Evolutionary conservation across 2,113 vertebrate genomes (phyloP).

Genomic region (Leuciscus idus): DNA sequence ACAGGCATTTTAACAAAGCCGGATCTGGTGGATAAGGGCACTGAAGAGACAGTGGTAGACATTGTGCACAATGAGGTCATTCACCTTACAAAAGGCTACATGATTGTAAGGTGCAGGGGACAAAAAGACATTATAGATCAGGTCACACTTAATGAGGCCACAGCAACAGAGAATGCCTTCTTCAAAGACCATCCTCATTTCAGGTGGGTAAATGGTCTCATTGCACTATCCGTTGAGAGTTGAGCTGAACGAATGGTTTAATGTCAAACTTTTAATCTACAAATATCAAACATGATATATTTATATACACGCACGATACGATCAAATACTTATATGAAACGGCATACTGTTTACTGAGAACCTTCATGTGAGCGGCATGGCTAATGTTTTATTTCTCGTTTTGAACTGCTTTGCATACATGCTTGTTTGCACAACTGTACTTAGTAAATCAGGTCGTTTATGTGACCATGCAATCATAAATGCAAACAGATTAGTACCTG

Average conservation of each 20-base stretch:
- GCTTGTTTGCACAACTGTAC: neutral
- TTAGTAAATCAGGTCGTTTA: neutral
- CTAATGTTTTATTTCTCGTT: neutral
- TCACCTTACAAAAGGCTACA: conserved; percentile 87
- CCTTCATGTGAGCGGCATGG: neutral
- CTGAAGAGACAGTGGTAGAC: conserved; percentile 75
- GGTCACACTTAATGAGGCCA: conserved; percentile 77
- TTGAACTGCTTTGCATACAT: neutral
- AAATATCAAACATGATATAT: too few species aligned
- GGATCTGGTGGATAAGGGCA: conserved; percentile 86
- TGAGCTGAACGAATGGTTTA: neutral
- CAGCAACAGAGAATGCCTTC: conserved; percentile 78
- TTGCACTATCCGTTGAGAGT: neutral
- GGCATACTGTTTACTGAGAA: too few species aligned
- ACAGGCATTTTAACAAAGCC: conserved; percentile 92
- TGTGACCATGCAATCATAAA: neutral
- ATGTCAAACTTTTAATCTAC: neutral
- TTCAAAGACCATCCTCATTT: conserved; percentile 80
- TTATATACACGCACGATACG: too few species aligned
- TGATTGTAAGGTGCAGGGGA: conserved; percentile 87
- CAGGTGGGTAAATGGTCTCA: conserved; percentile 65
- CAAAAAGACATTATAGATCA: conserved; percentile 80
- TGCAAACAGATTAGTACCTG: neutral
- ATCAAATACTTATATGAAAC: too few species aligned
- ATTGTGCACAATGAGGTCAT: conserved; percentile 78